phyloP scores from a whole-genome alignment of 2,797 vertebrate genomes.

The Megalops cyprinoides region DNA sequence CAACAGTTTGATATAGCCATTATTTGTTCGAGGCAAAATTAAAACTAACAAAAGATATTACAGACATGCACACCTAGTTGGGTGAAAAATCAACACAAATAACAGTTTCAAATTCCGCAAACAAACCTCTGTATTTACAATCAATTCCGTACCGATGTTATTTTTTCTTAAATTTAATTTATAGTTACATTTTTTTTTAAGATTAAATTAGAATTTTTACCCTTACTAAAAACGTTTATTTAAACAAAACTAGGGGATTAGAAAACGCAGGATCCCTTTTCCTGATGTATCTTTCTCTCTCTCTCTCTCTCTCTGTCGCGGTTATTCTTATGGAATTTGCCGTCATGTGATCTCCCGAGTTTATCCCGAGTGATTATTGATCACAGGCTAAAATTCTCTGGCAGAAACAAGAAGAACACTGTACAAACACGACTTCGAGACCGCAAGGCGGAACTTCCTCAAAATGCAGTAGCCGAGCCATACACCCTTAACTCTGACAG shows the following conservation, averaged over 20 bases:
- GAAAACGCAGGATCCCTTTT: conserved; percentile 60
- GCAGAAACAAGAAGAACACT: conserved; percentile 34
- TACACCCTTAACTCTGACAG: background rate
- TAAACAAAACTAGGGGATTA: conserved; percentile 54
- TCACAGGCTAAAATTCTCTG: conserved; percentile 47
- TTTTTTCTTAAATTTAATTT: too few relatives aligned
- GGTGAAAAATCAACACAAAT: too few relatives aligned
- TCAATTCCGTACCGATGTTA: too few relatives aligned
- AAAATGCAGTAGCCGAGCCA: background rate
- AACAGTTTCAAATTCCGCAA: too few relatives aligned
- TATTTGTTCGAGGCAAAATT: background rate
- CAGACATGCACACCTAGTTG: too few relatives aligned
- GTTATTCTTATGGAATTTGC: conserved; percentile 65
- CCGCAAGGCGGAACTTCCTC: conserved; percentile 36
- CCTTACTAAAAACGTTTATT: too few relatives aligned
- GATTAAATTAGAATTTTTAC: too few relatives aligned
- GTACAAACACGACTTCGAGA: conserved; percentile 31
- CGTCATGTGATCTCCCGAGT: conserved; percentile 53
- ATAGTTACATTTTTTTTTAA: too few relatives aligned
- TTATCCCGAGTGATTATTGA: conserved; percentile 65
- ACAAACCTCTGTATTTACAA: too few relatives aligned
- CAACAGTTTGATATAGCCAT: background rate
- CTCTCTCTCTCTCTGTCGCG: conserved; percentile 44
- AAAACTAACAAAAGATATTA: too few relatives aligned
- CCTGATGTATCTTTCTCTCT: background rate